Base-by-base conservation (phyloP, 2,888 invertebrate species). In the Xestia xanthographa region DNA sequence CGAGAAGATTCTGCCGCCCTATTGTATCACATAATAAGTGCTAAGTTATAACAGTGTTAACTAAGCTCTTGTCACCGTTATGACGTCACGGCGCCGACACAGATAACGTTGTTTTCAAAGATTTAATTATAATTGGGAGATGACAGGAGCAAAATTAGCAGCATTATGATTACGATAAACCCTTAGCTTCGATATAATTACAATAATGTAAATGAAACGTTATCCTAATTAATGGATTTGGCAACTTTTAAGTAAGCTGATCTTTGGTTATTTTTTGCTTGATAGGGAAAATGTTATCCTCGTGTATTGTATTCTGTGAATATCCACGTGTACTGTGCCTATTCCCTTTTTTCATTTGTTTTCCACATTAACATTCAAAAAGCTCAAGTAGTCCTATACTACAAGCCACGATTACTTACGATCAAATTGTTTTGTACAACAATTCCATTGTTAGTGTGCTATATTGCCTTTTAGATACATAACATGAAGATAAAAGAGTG, bases 1-100 rank as follows among this genome's bases (percentile, higher is more conserved):
- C 84, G 84, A 88, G 85, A 85, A 90, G 91, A 91, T 91, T 91
- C 88, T 87, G 89, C 88, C 90, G 79, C 87, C 88, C 90, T 83
- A 86, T 91, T 90, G 88, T 90, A 82, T 88, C 86, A 86, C 80
- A 78, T 89, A 89, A 91, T 91, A 89, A 89, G 86, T 78, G 84
- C 79, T 83, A 85, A 86, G 86, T 89, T 88, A 83, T 85, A 86
- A 89, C 82, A 82, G 82, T 86, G 84, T 86, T 83, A 81, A 71
- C 75, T 85, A 89, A 88, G 87, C 85, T 78, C 82, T 83, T 85
- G 84, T 87, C 80, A 83, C 74, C 72, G 79, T 79, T 74, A 75
- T 77, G 79, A 85, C 56, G 67, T 76, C 63, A 63, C 70, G 72
- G 68, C 48, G 66, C 48, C 66, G 66, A 58, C 67, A 67, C 75